Conservation (phyloP, 2,888 invertebrate species). For the Salticus scenicus region DNA sequence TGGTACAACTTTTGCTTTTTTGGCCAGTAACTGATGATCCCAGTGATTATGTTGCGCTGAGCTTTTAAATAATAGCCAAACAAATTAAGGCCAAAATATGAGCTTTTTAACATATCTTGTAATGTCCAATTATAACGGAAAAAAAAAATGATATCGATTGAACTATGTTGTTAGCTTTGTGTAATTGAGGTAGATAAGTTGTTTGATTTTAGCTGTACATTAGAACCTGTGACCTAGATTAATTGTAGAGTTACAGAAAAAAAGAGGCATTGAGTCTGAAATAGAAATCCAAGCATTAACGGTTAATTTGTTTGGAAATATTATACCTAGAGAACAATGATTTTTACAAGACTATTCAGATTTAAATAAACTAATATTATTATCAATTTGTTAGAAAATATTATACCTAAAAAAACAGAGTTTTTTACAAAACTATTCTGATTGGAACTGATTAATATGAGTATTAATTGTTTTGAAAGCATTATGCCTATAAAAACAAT, state of each 20-base stretch:
- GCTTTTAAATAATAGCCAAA: conserved; percentile 39
- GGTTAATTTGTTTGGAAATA: neutral
- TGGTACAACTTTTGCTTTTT: neutral
- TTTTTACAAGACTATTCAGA: neutral
- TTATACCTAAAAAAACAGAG: too few species aligned
- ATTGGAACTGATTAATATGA: neutral
- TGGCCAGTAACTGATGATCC: neutral
- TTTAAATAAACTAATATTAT: neutral
- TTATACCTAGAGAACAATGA: neutral
- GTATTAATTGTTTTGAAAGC: neutral
- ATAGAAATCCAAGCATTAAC: neutral
- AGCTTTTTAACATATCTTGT: conserved; percentile 58
- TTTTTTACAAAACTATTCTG: neutral
- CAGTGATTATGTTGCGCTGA: neutral
- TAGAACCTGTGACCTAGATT: neutral
- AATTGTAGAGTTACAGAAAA: neutral
- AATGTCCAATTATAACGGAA: conserved; percentile 39
- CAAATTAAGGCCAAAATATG: conserved; percentile 47
- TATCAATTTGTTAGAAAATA: neutral
- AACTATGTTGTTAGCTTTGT: neutral
- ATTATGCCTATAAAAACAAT: neutral
- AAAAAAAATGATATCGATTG: neutral
- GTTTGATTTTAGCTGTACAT: neutral
- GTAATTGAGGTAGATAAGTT: neutral
- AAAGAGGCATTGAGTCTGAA: neutral